Evolutionary conservation across 1,140 invertebrate genomes (phyloP).

Genomic region (Lepidurus couesii): DNA sequence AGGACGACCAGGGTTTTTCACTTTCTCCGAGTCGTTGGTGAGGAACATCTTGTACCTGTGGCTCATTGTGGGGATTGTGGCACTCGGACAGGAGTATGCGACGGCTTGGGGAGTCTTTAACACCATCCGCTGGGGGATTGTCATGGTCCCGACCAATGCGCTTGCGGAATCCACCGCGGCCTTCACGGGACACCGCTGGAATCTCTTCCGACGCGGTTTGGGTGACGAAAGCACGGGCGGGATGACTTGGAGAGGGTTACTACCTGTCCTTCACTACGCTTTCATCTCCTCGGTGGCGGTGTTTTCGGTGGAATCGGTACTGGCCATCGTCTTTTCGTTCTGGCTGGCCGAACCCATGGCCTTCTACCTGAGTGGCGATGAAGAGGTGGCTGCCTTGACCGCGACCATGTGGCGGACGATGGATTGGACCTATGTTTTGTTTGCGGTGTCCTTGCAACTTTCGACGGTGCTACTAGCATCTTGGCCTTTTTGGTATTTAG

Average conservation of each 20-base stretch:
- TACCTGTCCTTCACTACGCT: conserved; percentile 20
- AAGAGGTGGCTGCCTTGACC: neutral
- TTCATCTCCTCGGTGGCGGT: neutral
- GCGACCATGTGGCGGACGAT: conserved; percentile 26
- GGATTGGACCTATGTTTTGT: conserved; percentile 32
- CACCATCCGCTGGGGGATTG: conserved; percentile 26
- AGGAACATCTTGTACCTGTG: conserved; percentile 27
- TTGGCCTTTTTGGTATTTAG: conserved; percentile 20
- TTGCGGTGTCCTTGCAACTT: conserved; percentile 21
- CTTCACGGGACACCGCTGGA: conserved; percentile 27
- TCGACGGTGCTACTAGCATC: conserved; percentile 22
- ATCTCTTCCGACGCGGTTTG: neutral
- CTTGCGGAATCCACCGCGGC: conserved; percentile 8
- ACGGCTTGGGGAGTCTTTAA: conserved; percentile 32
- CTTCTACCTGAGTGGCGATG: conserved; percentile 26
- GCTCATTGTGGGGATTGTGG: conserved; percentile 25
- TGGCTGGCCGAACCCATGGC: conserved; percentile 30
- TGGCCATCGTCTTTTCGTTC: conserved; percentile 12
- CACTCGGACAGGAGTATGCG: conserved; percentile 25
- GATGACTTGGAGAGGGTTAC: neutral
- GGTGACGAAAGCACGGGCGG: neutral
- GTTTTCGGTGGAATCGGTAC: neutral
- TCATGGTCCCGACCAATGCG: conserved; percentile 27
- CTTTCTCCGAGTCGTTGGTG: conserved; percentile 23
- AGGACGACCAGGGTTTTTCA: neutral